Conservation (phyloP, 64 coral and sea anemone species). For the Montipora sp. region DNA sequence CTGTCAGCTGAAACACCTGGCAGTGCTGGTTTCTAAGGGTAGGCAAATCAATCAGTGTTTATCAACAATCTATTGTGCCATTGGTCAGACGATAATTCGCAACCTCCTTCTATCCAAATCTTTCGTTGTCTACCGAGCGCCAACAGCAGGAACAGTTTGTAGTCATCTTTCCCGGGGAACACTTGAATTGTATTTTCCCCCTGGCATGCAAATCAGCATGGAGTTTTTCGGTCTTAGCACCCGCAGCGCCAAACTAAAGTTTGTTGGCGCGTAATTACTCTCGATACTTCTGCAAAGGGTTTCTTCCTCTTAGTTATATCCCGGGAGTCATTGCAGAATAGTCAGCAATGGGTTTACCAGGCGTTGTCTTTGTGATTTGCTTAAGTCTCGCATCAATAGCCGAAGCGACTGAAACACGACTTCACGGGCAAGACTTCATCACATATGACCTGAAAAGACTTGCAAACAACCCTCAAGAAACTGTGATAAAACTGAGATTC, state of each 20-base stretch:
- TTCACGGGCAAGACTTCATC: neutral
- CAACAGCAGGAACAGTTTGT: neutral
- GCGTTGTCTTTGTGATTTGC: neutral
- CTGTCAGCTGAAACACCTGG: constrained; percentile 33
- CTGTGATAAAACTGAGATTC: constrained; percentile 38
- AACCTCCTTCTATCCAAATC: constrained; percentile 14
- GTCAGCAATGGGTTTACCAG: neutral
- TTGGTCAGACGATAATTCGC: constrained; percentile 10
- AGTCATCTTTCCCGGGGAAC: constrained; percentile 2
- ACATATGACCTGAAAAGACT: neutral
- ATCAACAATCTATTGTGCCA: neutral
- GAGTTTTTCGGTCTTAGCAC: neutral
- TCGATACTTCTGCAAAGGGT: neutral
- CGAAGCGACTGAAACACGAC: neutral
- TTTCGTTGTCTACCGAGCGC: neutral
- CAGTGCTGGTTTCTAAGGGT: neutral
- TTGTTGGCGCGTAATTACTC: constrained; percentile 29
- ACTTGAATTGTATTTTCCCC: neutral
- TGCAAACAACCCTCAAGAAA: neutral
- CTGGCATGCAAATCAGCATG: constrained; percentile 24
- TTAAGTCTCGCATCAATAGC: neutral
- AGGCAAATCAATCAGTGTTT: constrained; percentile 10
- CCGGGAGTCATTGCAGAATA: neutral
- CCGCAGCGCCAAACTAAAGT: constrained; percentile 36
- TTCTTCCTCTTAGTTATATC: neutral